Evolutionary conservation across 23 tunicate species (phyloP), one percentile per base, ranked within the genome.

Genomic region (Halocynthia roretzi): DNA sequence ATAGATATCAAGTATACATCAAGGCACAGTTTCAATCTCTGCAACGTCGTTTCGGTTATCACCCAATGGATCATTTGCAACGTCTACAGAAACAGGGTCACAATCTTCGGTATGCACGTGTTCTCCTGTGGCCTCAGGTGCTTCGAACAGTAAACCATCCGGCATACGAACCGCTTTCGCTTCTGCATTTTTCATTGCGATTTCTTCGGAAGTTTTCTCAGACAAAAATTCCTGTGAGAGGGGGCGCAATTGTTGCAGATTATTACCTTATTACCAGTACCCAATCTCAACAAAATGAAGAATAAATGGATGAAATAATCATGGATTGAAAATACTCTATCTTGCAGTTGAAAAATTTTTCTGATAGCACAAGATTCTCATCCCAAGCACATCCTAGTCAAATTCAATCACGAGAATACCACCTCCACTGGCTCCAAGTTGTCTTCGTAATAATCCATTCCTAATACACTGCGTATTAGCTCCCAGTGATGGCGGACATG

Each of bases 21-120:
- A 31, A 31, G 44, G 44, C 44, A 31, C 44, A 31, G 64, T n/a
- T 60, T 60, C 64, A 60, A 15, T 60, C 18, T 67, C 40, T 12
- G 22, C 5, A 21, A 0, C 56, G 14, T 10, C 17, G 5, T 19
- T 50, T 12, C 50, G 5, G 57, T 74, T 64, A 8, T 54, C 78
- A 18, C 64, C 78, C 15, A 54, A 22, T 54, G 14, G 9, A 8
- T 74, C 78, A 10, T 54, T 48, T 53, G 22, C n/a, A 10, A 74
- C 78, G 63, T 74, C 78, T 12, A 74, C 78, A 8, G 78, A 52
- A 14, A 74, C 56, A 11, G 78, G 78, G 10, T 74, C 78, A 18
- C 78, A 74, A 8, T 64, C 78, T 54, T 54, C 64, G 66, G 64
- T 64, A 49, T 74, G 78, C 5, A 50, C 7, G 66, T 74, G 78